Evolutionary conservation across 64 coral and sea anemone genomes (phyloP), one percentile per base, ranked within the genome.

Genomic region (Orbicella faveolata): DNA sequence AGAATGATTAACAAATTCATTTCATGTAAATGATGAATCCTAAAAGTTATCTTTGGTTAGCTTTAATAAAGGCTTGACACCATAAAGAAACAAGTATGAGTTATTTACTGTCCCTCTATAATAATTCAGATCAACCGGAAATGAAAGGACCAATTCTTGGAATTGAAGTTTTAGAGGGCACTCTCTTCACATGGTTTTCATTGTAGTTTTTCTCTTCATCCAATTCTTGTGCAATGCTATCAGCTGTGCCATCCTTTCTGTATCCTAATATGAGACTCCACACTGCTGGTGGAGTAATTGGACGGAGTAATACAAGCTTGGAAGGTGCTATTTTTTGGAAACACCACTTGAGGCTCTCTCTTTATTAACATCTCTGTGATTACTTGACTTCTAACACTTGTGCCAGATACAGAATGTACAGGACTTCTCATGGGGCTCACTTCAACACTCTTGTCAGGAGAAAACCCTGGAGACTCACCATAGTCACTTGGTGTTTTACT

Each of bases 301-400:
- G 73, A 93, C 62, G 94, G 90, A 6, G 94, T 96, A 23, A 96
- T 93, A 82, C 94, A 96, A 30, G 87, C 94, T 75, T 96, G 90
- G 57, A 96, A 96, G 37, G 61, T 78, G 79, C 92, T 94, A 20
- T 94, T 89, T 61, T 94, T 94, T 4, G 92, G 92, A 30, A 94
- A 94, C 6, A 57, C 92, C n/a, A 64, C 79, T 63, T 94, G 92
- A 18, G 79, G 92, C 61, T 89, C 79, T 89, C 87, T 73, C 63
- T 89, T 88, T 52, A 69, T 36, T 7, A 81, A 77, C 23, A 94
- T 34, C 39, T 84, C 65, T 68, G 88, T 73, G 52, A 73, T 76
- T 26, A 89, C 72, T 25, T 77, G 87, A 61, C 66, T 89, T 15
- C 61, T 74, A 16, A 88, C 39, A 63, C 79, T 78, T 84, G 73